A percentile compares a stretch with the other conserved stretches of the same genome.
Conservation (phyloP, 2,797 vertebrate genomes). For the Paguma larvata region DNA sequence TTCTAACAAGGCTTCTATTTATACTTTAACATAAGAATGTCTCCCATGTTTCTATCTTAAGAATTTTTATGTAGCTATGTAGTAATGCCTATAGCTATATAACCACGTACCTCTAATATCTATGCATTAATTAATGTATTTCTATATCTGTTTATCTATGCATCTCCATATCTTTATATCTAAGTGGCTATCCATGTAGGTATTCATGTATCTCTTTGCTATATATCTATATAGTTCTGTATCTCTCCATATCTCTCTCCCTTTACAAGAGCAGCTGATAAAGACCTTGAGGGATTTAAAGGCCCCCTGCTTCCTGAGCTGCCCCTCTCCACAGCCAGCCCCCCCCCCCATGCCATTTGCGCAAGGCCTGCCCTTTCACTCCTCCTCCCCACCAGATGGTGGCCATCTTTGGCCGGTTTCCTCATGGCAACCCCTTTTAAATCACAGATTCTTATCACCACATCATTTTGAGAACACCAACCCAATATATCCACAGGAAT, state of each 20-base stretch:
- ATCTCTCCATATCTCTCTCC: background rate
- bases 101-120: background rate
- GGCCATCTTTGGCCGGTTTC: background rate
- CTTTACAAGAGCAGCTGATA: background rate
- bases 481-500: background rate
- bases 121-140: background rate
- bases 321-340: background rate
- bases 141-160: background rate
- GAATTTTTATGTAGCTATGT: constrained; percentile 2
- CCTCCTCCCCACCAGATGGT: background rate
- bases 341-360: background rate
- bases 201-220: background rate
- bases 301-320: background rate
- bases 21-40: constrained; percentile 35
- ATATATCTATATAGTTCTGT: background rate
- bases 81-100: constrained; percentile 1
- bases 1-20: constrained; percentile 67
- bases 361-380: background rate
- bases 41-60: constrained; percentile 33
- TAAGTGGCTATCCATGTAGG: background rate
- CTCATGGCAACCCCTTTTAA: background rate
- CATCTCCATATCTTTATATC: background rate
- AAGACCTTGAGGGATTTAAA: background rate
- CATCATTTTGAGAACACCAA: background rate
- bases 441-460: background rate